Evolutionary conservation across 2,888 invertebrate species (phyloP), one percentile per base, ranked within the genome.

Genomic region (Lamellibrachia columna): DNA sequence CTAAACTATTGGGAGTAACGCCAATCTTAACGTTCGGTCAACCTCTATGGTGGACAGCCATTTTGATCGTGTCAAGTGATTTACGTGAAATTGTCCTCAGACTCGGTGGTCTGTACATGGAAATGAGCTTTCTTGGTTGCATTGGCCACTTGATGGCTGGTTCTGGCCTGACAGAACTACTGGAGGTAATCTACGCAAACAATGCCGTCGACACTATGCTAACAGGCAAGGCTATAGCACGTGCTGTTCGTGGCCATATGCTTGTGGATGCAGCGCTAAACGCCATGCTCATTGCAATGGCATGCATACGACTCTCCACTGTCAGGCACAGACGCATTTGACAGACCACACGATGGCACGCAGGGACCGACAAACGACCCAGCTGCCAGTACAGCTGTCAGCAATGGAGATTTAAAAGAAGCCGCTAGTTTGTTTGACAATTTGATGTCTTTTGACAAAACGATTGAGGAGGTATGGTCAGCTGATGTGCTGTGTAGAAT

Each of bases 21-120:
- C 94, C 94, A 15, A 93, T 94, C 28, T 52, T 94, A 6, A 94
- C 94, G 55, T 94, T 94, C 92, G 94, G 94, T 92, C 94, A 94
- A 90, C 94, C 94, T 7, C 55, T 94, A 75, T 94, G 92, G 22
- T 93, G 90, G 94, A 94, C 94, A 92, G 93, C 94, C 7, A 28
- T 90, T 9, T 92, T 58, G 11, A 93, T 94, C 9, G 91, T 93
- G 22, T 75, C 6, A 28, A 94, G 94, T 91, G 8, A 28, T 52
- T 92, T 94, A 75, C 92, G 92, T 40, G 53, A 9, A 8, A 92
- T 93, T 53, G 93, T 94, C 7, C 90, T 94, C 11, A 40, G 93
- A 8, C 91, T 94, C 15, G 94, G 93, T 40, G 93, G 93, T 75
- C 53, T 94, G 91, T 94, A 94, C 90, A 92, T 92, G n/a, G 75